Conservation (phyloP, 2,113 vertebrate species). For the Pandion haliaetus region DNA sequence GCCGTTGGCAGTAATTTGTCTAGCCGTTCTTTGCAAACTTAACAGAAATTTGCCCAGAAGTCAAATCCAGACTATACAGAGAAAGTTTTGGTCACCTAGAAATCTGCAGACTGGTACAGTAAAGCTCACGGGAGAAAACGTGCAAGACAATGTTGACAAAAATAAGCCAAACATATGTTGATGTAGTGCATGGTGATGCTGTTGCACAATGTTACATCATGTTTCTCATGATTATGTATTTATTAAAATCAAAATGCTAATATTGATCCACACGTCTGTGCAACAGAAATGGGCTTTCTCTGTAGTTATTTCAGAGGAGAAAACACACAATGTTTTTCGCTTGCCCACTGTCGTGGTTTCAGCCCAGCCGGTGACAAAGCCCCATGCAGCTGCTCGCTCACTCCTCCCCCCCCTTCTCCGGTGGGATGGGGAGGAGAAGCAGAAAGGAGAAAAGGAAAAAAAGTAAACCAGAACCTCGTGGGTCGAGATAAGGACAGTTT, state of each 20-base stretch:
- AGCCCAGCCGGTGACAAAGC: too few relatives aligned
- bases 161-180: background rate
- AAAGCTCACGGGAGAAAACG: background rate
- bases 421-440: too few relatives aligned
- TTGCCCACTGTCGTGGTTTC: too few relatives aligned
- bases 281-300: background rate
- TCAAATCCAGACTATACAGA: background rate
- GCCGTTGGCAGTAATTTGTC: background rate
- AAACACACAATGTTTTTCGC: background rate
- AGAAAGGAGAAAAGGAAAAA: too few relatives aligned
- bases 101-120: background rate
- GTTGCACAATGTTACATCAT: fast-evolving
- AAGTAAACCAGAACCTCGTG: too few relatives aligned
- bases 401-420: too few relatives aligned
- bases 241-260: background rate
- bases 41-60: background rate
- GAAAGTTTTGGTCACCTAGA: background rate
- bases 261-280: background rate
- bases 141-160: background rate
- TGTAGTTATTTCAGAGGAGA: background rate
- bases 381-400: too few relatives aligned
- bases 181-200: background rate
- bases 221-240: background rate
- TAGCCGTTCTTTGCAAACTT: background rate
- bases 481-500: too few relatives aligned